A percentile compares a stretch with the other conserved stretches of the same genome.
These are phyloP conservation scores for human (Homo sapiens) DNA, from an alignment of 2,113 vertebrate species.

Conservation along the genomic window DNA sequence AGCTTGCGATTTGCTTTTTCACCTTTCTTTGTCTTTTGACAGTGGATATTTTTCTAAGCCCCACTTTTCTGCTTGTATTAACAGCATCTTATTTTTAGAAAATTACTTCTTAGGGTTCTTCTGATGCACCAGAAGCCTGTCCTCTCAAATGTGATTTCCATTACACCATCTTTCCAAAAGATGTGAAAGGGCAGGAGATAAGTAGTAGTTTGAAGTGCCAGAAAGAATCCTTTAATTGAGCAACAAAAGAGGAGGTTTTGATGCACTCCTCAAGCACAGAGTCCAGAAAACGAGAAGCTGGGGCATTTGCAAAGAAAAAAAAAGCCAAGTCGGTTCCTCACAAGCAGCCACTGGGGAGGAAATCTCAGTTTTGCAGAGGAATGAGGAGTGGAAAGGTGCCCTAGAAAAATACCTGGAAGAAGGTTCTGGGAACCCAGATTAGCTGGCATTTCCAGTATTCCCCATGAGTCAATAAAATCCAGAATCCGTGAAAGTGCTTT, in stretches of 20 bases:
- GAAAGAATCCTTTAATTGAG: slow-evolving; percentile 54
- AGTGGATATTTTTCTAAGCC: slow-evolving; percentile 62
- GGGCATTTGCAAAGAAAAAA: neutral
- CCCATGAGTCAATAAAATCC: neutral
- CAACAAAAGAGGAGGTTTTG: neutral
- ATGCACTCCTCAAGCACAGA: slow-evolving; percentile 49
- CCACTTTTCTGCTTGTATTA: slow-evolving; percentile 62
- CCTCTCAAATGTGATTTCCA: neutral
- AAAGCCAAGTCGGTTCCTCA: neutral
- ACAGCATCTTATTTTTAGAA: slow-evolving; percentile 64
- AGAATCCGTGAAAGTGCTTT: neutral
- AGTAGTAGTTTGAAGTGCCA: slow-evolving; percentile 59
- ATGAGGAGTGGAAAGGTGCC: neutral
- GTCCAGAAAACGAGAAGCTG: neutral
- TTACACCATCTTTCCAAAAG: neutral
- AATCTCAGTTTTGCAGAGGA: neutral
- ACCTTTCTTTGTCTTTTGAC: slow-evolving; percentile 44
- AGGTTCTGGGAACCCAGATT: neutral
- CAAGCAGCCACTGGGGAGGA: neutral
- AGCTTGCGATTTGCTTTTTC: neutral
- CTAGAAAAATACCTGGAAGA: neutral
- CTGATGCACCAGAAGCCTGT: neutral
- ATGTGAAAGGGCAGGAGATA: slow-evolving; percentile 64
- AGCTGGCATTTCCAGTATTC: neutral
- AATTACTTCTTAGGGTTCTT: slow-evolving; percentile 55